Evolutionary conservation across 2,113 vertebrate species (phyloP).

Genomic region (Engystomops pustulosus): DNA sequence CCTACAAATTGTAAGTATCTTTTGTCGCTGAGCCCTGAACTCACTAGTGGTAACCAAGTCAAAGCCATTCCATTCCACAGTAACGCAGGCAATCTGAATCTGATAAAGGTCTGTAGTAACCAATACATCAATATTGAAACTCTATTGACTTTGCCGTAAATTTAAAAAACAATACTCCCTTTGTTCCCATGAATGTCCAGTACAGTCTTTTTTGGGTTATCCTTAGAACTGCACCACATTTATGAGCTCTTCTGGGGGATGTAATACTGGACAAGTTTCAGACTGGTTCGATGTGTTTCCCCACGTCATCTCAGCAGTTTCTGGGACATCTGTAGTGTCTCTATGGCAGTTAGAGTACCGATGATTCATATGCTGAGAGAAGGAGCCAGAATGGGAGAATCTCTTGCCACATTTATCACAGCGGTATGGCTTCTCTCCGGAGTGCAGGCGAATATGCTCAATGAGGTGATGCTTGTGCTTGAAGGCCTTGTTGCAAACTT

Average conservation of each 20-base stretch:
- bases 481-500: slow-evolving; percentile 82
- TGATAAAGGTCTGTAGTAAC: too few relatives aligned
- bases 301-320: slow-evolving; percentile 67
- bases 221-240: slow-evolving; percentile 69
- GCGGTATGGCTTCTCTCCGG: slow-evolving; percentile 83
- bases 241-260: slow-evolving; percentile 59
- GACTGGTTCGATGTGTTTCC: slow-evolving; percentile 32
- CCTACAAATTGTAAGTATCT: too few relatives aligned
- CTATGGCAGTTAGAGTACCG: slow-evolving; percentile 83
- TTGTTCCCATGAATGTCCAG: too few relatives aligned
- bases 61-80: too few relatives aligned
- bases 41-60: too few relatives aligned
- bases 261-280: slow-evolving; percentile 30
- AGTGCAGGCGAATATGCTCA: slow-evolving; percentile 82
- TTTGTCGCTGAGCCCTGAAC: too few relatives aligned
- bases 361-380: slow-evolving; percentile 87
- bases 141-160: too few relatives aligned
- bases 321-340: slow-evolving; percentile 72
- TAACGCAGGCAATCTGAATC: too few relatives aligned
- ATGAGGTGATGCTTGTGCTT: slow-evolving; percentile 86
- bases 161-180: too few relatives aligned
- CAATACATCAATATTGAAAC: too few relatives aligned
- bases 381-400: slow-evolving; percentile 84
- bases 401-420: slow-evolving; percentile 84
- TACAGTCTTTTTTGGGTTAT: too few relatives aligned